Percentiles rank a stretch among this genome's conserved stretches.
Evolutionary conservation across 2,113 vertebrate species (phyloP).

Genomic region (Procavia capensis): DNA sequence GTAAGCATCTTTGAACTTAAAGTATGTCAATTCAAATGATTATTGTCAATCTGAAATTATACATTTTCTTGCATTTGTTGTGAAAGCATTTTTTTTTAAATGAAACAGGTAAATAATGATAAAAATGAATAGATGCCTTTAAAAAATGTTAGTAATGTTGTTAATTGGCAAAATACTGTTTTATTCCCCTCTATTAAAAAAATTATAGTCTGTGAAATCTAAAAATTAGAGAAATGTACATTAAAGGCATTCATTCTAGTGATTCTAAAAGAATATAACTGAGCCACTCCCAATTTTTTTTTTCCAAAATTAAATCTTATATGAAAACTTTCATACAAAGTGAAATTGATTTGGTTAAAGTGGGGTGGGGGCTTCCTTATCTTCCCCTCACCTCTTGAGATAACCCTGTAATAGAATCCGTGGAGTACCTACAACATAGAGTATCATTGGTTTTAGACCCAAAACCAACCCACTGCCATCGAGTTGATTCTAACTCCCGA

Average conservation of each 20-base stretch:
- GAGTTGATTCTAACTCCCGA: no score
- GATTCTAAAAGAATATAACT: neutral
- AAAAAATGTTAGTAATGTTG: neutral
- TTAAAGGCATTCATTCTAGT: neutral
- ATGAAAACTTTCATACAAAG: neutral
- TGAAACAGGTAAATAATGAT: neutral
- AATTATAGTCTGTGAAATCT: neutral
- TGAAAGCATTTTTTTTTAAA: neutral
- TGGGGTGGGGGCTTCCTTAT: neutral
- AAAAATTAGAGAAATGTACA: neutral
- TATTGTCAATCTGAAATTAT: neutral
- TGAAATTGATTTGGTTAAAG: neutral
- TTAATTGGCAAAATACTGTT: neutral
- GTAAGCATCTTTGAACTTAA: neutral
- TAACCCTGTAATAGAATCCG: neutral
- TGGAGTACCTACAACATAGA: neutral
- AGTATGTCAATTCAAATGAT: conserved; percentile 1
- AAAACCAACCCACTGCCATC: no score
- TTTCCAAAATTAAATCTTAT: neutral
- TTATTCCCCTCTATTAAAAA: neutral
- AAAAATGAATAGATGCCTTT: neutral
- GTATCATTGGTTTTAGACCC: neutral
- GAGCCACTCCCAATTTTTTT: neutral
- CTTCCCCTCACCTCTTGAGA: neutral
- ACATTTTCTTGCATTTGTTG: neutral